Percentiles rank a stretch among this genome's conserved stretches.
These are phyloP conservation scores for Passer montanus DNA, from an alignment of 2,113 vertebrate species.

Conservation along the genomic window DNA sequence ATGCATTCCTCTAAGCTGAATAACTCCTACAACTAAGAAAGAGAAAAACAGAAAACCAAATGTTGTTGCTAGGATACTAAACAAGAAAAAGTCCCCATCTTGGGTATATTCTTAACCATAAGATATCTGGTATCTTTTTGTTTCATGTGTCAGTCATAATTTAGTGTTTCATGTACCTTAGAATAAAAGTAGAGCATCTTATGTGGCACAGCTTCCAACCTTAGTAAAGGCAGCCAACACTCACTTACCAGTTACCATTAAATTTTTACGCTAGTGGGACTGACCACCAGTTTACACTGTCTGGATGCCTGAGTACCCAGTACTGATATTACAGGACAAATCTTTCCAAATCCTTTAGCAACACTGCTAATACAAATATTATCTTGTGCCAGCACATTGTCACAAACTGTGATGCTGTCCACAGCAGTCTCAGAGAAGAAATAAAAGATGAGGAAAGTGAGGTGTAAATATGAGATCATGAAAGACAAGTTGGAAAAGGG, in stretches of 20 bases:
- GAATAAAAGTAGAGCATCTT: not conserved
- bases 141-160: not conserved
- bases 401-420: not conserved
- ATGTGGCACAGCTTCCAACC: not conserved
- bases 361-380: not conserved
- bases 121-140: not conserved
- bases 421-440: not conserved
- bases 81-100: not conserved
- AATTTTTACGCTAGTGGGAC: not conserved
- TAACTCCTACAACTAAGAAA: not conserved
- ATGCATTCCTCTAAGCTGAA: not conserved
- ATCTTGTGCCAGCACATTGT: not conserved
- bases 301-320: not conserved
- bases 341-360: slow-evolving; percentile 24
- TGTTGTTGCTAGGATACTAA: not conserved
- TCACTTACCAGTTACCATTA: not conserved
- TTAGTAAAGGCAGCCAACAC: not conserved
- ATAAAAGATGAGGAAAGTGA: not conserved
- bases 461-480: not conserved
- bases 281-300: not conserved
- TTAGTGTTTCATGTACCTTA: not conserved
- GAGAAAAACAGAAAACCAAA: not conserved
- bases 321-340: not conserved
- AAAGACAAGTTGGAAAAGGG: not conserved
- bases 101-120: not conserved